Evolutionary conservation across 2,888 invertebrate species (phyloP), one percentile per base, ranked within the genome.

Genomic region (Stegana nigrithorax): DNA sequence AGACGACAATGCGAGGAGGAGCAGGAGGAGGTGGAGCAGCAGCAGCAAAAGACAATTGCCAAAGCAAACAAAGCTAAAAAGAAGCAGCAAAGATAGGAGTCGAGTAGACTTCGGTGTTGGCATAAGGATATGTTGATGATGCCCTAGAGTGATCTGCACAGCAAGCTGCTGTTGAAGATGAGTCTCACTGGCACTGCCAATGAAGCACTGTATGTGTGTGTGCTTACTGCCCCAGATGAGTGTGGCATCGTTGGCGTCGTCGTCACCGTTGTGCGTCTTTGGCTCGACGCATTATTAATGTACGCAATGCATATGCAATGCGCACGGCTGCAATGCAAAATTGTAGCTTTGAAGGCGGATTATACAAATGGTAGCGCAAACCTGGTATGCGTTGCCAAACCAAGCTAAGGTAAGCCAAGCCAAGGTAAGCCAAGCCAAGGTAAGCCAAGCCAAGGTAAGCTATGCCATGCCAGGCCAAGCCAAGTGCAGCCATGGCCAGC

Each of bases 1-100:
- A n/a, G 7, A 17, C 44, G 19, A 10, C 42, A 58, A 39, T 25
- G 36, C 7, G 36, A 17, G 17, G 45, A 29, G n/a, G 58, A 60
- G 29, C 42, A 23, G 4, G n/a, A 17, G 39, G 51, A 50, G 42
- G 56, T n/a, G 76, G 12, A 45, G 19, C 45, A 21, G 12, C 19
- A 45, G 45, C 39, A 39, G n/a, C 14, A 39, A n/a, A 39, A 39
- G 17, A 39, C 14, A n/a, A 39, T 39, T n/a, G n/a, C n/a, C 39
- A 39, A 39, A 39, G n/a, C 17, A 10, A 39, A 39, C 17, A 39
- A 39, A 1, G 3, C n/a, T 17, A 39, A 4, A 39, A 5, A 39
- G 14, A 14, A 36, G 36, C 2, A 32, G n/a, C 6, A 32, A 32
- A 32, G n/a, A n/a, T n/a, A n/a, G n/a, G n/a, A n/a, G n/a, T n/a